Base-by-base conservation (phyloP, 1,140 invertebrate species). In the Achatina immaculata region DNA sequence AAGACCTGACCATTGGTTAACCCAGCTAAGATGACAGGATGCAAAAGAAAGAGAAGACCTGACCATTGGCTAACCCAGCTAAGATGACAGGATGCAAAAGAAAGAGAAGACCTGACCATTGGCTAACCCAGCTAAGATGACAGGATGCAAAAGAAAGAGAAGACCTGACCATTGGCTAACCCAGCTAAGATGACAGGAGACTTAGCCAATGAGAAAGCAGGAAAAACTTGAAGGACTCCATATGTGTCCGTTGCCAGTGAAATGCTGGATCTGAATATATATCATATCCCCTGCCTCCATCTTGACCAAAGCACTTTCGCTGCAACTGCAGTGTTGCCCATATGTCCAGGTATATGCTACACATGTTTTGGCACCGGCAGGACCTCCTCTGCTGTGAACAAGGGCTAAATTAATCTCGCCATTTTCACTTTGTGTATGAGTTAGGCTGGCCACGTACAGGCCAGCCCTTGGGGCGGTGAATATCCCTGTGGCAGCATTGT, bases 201-300 rank as follows among this genome's bases (percentile, higher is more conserved):
- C 28, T 34, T 62, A 62, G 31, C 58, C 2, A 74, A 74, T 4
- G 28, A 74, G 24, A 14, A 36, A 74, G 31, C 42, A 74, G 14
- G 45, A 74, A 16, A 74, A 74, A 36, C 42, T 74, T 1, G 36
- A 74, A 28, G 42, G 42, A 69, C 68, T 69, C 36, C 42, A 42
- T 2, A 69, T 40, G 7, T 42, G 36, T 21, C 36, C 36, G 21
- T n/a, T 42, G 16, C 68, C 68, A 40, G 24, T 40, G 21, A 6
- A 14, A 21, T 69, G 42, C n/a, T 43, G 6, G 38, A 43, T 9
- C 21, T 40, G 14, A 19, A 69, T 38, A 28, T 43, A 69, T 0
- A 69, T 3, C 36, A 11, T 2, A 11, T 69, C 68, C 2, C 68
- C 68, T 28, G 3, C 68, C 36, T 69, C 24, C 68, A 69, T 40